Evolutionary conservation across 2,113 vertebrate genomes (phyloP), one percentile per base, ranked within the genome.

Genomic region (Caranx melampygus): DNA sequence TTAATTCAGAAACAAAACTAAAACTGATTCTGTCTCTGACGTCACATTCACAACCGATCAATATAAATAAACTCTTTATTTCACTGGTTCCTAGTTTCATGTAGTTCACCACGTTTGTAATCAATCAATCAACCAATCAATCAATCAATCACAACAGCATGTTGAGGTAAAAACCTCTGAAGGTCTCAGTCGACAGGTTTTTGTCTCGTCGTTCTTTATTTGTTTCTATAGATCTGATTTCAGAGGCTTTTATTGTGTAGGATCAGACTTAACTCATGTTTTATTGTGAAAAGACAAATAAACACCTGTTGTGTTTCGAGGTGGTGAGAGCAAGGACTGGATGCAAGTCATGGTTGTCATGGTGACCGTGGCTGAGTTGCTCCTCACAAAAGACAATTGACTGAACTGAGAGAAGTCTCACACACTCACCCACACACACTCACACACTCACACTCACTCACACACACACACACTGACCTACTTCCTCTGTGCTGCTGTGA

Each of bases 391-490:
- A 1, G 2, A 42, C 1, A 0, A 47, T 5, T 68, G 51, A 57
- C 57, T 52, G n/a, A 63, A 10, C 8, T 31, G 40, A 3, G 18
- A 16, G 58, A 60, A 34, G 8, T 42, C 40, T 42, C 40, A 42
- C 40, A 42, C 40, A 42, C 64, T 69, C 58, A 47, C 55, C 44
- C 61, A 72, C 15, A 20, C 49, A 6, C 54, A 44, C 26, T 47
- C 69, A 74, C 72, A 65, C 62, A 59, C 11, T 37, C 58, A 75
- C 51, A 66, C 51, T 44, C 35, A 58, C 68, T 58, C 54, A 58
- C 54, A 45, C 52, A 44, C 37, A 31, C 26, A 33, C 54, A 37
- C 37, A 37, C 72, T 84, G 87, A 89, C 84, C 91, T 72, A 83
- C 58, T 86, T 83, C 33, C 66, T 49, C 18, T 35, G 15, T 0